Base-by-base conservation (phyloP, 2,113 vertebrate species). In the Thymallus thymallus region DNA sequence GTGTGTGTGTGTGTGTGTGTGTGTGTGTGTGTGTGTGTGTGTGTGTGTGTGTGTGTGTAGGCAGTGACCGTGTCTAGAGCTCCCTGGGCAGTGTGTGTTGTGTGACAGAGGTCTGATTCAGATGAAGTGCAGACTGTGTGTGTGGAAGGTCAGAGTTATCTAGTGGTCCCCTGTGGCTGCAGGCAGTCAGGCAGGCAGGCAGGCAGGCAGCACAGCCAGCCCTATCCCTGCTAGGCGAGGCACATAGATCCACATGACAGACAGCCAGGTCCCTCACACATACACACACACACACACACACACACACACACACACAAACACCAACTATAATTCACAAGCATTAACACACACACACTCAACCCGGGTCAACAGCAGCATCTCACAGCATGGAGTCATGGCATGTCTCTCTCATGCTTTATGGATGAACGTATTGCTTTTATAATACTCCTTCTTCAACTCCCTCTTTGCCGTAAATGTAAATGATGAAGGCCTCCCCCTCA, bases 21-120 rank as follows among this genome's bases (percentile, higher is more conserved):
- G 68, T 51, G 68, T 69, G 41, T 51, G 68, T 69, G 68, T 69
- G 68, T 51, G 67, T 68, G 67, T 58, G 26, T 7, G 51, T 58
- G 69, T 30, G 26, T n/a, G 48, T 32, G 48, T 71, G 29, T n/a
- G 18, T 32, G 66, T 46, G 32, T 45, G 29, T 18, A 24, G 41
- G 6, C 20, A 76, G 64, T 77, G 68, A 75, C 55, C 58, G 16
- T 84, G 77, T 73, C 35, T 22, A 64, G 72, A 73, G 68, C 73
- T 70, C 78, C 82, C 81, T 48, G 70, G 82, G 67, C 75, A 20
- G 73, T 3, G 55, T 74, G 45, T 23, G 72, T 74, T 76, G 67
- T 41, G 82, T 63, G 84, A 88, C 87, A 82, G 77, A 6, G 48
- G 88, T 91, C 84, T 86, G 78, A 84, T 85, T 85, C 80, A 85